Base-by-base conservation (phyloP, 1,140 invertebrate genomes). In the Lordiphosa mommai region DNA sequence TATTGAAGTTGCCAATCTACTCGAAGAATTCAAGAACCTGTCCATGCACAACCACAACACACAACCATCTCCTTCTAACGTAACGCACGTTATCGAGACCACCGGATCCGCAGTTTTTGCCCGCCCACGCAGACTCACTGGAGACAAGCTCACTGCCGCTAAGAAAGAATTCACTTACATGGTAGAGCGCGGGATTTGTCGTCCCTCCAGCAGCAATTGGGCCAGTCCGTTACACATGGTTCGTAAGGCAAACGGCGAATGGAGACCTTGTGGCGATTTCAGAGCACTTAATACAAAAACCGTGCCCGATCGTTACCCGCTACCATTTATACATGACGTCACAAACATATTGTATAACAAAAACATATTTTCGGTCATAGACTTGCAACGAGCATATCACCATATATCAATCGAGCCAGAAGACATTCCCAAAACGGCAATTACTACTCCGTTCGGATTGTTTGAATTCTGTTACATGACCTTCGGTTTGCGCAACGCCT, bases 151-250 rank as follows among this genome's bases (percentile, higher is more conserved):
- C 1, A 38, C 43, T 14, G 49, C 53, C 1, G 84, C 77, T 0
- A 73, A 76, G 34, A 43, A 51, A 14, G 74, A 88, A 56, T 77
- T 89, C 51, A 63, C 87, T 3, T 20, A 38, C 7, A 60, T 88
- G 74, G 20, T 90, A 27, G 7, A 58, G 27, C 14, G 56, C 20
- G 89, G 88, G 8, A 87, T 88, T n/a, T 72, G 82, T 14, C 63
- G 86, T 4, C 86, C 68, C 1, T 89, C 89, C 0, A 84, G 73
- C n/a, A 86, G 84, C 48, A 48, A 87, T 14, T 92, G 90, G 90
- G 72, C 90, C 9, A 89, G 86, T 3, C 88, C 89, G 12, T 49
- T 91, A 2, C 88, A 90, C 52, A 70, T 91, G 40, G 87, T 88
- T 1, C 60, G 56, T 4, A 91, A 91, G 50, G 67, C 76, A 43